Percentiles rank a stretch among this genome's conserved stretches.
Conservation (phyloP, 2,888 invertebrate species). For the Nemotelus nigrinus region DNA sequence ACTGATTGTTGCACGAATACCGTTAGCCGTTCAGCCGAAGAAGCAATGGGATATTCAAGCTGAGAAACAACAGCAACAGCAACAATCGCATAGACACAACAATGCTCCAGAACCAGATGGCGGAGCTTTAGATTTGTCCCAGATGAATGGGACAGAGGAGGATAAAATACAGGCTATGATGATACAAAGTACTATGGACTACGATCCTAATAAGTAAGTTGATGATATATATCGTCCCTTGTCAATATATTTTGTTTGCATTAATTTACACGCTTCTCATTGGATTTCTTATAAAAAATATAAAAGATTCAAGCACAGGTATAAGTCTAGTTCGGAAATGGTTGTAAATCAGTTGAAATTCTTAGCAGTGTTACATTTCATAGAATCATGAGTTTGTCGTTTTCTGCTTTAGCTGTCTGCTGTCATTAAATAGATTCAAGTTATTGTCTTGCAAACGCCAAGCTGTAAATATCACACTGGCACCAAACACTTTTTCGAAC, state of each 20-base stretch:
- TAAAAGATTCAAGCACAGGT: conserved; percentile 51
- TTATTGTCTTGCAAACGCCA: too few species aligned
- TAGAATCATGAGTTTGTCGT: too few species aligned
- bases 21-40: conserved; percentile 81
- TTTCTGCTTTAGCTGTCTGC: too few species aligned
- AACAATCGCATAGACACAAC: conserved; percentile 56
- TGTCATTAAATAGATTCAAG: too few species aligned
- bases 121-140: conserved; percentile 83
- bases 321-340: conserved; percentile 7
- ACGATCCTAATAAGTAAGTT: conserved; percentile 95
- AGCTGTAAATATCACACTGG: too few species aligned
- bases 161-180: conserved; percentile 99
- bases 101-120: conserved; percentile 64
- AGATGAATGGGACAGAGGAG: conserved; percentile 93
- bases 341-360: background rate
- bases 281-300: conserved; percentile 46
- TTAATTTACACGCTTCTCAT: conserved; percentile 45
- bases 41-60: conserved; percentile 75
- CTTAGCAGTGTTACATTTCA: background rate
- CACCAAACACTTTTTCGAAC: too few species aligned
- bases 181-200: conserved; percentile 95
- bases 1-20: conserved; percentile 92
- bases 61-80: conserved; percentile 58
- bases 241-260: conserved; percentile 42
- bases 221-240: conserved; percentile 16